These are phyloP conservation scores for Styela clava DNA, from an alignment of 23 tunicate species.

Conservation along the genomic window DNA sequence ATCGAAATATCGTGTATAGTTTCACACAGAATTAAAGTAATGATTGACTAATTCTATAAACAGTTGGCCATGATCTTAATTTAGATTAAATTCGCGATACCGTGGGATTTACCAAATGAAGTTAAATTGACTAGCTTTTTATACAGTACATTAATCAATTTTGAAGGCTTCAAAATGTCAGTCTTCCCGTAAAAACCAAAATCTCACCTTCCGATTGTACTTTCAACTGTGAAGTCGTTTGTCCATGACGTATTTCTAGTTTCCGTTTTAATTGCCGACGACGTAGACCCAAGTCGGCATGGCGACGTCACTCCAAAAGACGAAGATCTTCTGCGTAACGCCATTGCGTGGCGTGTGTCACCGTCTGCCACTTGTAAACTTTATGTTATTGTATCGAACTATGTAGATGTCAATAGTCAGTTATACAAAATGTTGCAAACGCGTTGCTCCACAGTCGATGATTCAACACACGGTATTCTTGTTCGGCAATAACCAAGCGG, in stretches of 20 bases:
- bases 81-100: too few species aligned
- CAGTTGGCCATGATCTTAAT: too few species aligned
- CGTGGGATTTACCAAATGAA: too few species aligned
- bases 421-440: neutral
- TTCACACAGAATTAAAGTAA: too few species aligned
- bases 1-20: too few species aligned
- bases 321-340: neutral
- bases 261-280: constrained; percentile 38
- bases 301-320: constrained; percentile 15
- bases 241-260: constrained; percentile 42
- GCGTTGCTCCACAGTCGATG: neutral
- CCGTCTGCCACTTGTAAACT: neutral
- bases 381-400: too few species aligned
- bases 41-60: too few species aligned
- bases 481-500: neutral
- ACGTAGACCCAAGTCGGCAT: constrained; percentile 38
- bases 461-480: neutral
- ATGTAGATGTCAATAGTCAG: neutral
- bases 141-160: too few species aligned
- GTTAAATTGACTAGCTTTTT: too few species aligned
- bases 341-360: neutral
- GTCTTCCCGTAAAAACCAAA: neutral
- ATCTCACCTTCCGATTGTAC: constrained; percentile 57
- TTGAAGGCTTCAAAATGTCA: too few species aligned
- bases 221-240: constrained; percentile 37